phyloP scores from a whole-genome alignment of 2,888 invertebrate species.

The Sinotaia quadrata region DNA sequence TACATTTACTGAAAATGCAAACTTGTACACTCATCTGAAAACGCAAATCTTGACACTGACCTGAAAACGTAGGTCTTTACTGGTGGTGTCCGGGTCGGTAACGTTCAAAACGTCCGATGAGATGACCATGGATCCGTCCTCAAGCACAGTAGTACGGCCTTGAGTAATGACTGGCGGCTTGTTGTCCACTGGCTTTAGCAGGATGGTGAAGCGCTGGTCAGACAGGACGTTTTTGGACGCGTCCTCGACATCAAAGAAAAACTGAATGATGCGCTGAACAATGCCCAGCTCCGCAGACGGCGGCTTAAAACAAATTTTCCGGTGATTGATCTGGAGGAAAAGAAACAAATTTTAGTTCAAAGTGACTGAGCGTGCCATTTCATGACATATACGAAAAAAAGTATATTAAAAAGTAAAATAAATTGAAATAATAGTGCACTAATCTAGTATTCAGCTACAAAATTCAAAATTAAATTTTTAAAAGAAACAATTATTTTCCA shows the following conservation, averaged over 20 bases:
- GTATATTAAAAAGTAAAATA: too few relatives aligned
- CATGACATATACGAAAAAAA: too few relatives aligned
- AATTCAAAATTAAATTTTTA: too few relatives aligned
- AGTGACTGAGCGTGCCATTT: neutral
- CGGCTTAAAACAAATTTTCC: conserved; percentile 69
- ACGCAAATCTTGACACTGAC: too few relatives aligned
- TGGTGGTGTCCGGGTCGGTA: conserved; percentile 67
- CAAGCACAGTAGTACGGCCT: conserved; percentile 59
- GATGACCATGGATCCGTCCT: conserved; percentile 63
- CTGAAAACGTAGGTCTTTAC: conserved; percentile 37
- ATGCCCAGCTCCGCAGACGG: conserved; percentile 68
- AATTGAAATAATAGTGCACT: too few relatives aligned
- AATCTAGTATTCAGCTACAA: too few relatives aligned
- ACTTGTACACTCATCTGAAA: too few relatives aligned
- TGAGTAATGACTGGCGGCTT: conserved; percentile 68
- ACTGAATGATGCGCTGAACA: conserved; percentile 66
- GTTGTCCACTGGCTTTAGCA: conserved; percentile 68
- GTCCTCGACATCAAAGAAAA: conserved; percentile 69
- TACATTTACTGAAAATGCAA: too few relatives aligned
- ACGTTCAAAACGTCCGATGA: conserved; percentile 62
- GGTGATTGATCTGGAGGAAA: conserved; percentile 65
- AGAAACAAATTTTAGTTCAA: neutral
- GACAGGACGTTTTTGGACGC: conserved; percentile 63
- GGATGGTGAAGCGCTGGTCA: conserved; percentile 66
- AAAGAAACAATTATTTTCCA: too few relatives aligned